A percentile compares a stretch with the other conserved stretches of the same genome.
phyloP scores from a whole-genome alignment of 1,140 invertebrate species.

The Brachionus rubens region DNA sequence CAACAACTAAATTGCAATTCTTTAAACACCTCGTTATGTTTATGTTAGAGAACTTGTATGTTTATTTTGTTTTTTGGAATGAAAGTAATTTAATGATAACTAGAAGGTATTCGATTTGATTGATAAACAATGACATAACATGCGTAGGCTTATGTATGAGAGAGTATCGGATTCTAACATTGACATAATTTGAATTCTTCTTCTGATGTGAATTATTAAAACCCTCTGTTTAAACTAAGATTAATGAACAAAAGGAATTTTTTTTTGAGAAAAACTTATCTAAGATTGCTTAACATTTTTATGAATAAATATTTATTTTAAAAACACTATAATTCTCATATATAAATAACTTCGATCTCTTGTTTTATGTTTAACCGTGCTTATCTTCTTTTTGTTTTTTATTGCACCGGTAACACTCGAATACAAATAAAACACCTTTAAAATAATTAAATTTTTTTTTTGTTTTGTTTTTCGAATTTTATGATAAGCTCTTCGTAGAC shows the following conservation, averaged over 20 bases:
- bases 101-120: too few species aligned
- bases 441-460: not conserved
- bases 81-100: too few species aligned
- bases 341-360: constrained; percentile 1
- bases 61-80: too few species aligned
- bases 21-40: too few species aligned
- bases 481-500: constrained; percentile 17
- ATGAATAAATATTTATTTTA: constrained; percentile 18
- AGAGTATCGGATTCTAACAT: too few species aligned
- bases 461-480: not conserved
- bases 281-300: constrained; percentile 40
- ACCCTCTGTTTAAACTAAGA: too few species aligned
- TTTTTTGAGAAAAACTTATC: constrained; percentile 13
- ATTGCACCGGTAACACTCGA: constrained; percentile 24
- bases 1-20: too few species aligned
- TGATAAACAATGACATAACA: too few species aligned
- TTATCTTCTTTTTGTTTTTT: constrained; percentile 18
- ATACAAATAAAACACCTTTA: constrained; percentile 29
- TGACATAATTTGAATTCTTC: too few species aligned
- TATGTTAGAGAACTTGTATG: too few species aligned
- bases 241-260: not conserved
- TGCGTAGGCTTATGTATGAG: too few species aligned
- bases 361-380: not conserved
- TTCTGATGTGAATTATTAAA: too few species aligned
- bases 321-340: constrained; percentile 32